Evolutionary conservation across 2,888 invertebrate species (phyloP), one percentile per base, ranked within the genome.

Genomic region (Acheta domesticus): DNA sequence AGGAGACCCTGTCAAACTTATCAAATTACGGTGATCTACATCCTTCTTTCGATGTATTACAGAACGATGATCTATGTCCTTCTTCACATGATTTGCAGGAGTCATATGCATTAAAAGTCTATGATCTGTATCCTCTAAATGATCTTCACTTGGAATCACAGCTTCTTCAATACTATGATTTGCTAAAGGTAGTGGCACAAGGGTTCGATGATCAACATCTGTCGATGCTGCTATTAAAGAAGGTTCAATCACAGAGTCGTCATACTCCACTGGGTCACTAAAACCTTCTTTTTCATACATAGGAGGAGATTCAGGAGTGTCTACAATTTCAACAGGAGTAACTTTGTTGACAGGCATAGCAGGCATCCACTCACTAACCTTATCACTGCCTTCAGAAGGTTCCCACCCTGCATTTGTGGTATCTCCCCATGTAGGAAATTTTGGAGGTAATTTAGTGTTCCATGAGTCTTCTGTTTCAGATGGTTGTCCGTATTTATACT

Each of bases 1-100:
- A 0, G 92, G 92, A 36, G 92, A 93, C 73, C 94, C 94, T 16
- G 95, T 95, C 78, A 96, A 86, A 80, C 94, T 93, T 84, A 96
- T 96, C 81, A 96, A 87, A 87, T 96, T 96, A 83, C 95, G 90
- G 49, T 83, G 83, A 78, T 83, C 82, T 14, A 82, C 82, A 79
- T 83, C 83, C 49, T 82, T 82, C 49, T 79, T 80, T 16, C 82
- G 80, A 48, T 79, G 75, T n/a, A 62, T 16, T 50, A 80, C 49
- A 11, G 78, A 48, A n/a, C 83, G 81, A 77, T 83, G 82, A 76
- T 83, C 83, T 48, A 82, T 78, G 48, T 83, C 83, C 23, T 79
- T 80, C 48, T 79, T 79, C 19, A 49, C 8, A 36, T 80, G 78
- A 73, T 75, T 77, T 50, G 76, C 20, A 36, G 80, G 87, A 86